phyloP scores from a whole-genome alignment of 2,113 vertebrate genomes.

The Channa argus region DNA sequence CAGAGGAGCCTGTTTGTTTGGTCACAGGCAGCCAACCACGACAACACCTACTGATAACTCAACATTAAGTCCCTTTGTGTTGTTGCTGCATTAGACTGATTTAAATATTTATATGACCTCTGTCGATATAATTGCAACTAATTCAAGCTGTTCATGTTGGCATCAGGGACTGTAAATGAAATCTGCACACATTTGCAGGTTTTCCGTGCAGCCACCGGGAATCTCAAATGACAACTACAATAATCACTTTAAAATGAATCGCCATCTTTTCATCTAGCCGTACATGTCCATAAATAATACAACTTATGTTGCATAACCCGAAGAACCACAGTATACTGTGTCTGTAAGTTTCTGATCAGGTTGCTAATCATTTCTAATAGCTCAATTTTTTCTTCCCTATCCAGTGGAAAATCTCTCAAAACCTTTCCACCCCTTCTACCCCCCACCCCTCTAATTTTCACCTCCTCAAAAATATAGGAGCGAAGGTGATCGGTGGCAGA shows the following conservation, averaged over 20 bases:
- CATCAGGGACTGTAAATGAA: background rate
- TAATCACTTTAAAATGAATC: too few relatives aligned
- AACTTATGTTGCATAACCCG: too few relatives aligned
- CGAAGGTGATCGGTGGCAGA: slow-evolving; percentile 1
- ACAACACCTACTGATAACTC: background rate
- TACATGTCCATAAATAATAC: too few relatives aligned
- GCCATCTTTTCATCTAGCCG: too few relatives aligned
- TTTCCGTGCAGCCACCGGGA: background rate
- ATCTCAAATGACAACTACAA: too few relatives aligned
- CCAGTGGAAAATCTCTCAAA: slow-evolving; percentile 16
- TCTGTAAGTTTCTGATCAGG: background rate
- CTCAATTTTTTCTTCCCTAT: slow-evolving; percentile 15
- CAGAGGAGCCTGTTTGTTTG: slow-evolving; percentile 18
- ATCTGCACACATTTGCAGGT: background rate
- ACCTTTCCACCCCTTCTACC: background rate
- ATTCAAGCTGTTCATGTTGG: background rate
- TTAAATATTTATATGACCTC: too few relatives aligned
- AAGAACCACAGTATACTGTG: too few relatives aligned
- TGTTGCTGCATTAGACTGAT: background rate
- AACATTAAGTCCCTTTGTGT: background rate
- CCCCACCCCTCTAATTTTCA: slow-evolving; percentile 3
- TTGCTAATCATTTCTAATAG: slow-evolving; percentile 9
- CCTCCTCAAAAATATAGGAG: background rate
- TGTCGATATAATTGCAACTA: too few relatives aligned
- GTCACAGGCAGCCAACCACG: background rate